phyloP scores from a whole-genome alignment of 2,888 invertebrate species.

The Apeira syringaria region DNA sequence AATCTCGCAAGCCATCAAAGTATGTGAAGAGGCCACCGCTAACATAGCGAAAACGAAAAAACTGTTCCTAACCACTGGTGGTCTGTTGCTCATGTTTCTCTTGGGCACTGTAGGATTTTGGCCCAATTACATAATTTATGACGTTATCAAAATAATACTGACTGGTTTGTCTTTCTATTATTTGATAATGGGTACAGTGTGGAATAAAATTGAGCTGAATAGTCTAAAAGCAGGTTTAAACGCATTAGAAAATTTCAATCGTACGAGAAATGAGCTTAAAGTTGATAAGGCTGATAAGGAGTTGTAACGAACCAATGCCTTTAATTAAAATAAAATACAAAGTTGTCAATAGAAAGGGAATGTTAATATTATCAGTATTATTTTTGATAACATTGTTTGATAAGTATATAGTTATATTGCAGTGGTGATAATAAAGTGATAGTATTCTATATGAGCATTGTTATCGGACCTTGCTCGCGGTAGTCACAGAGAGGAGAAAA shows the following conservation, averaged over 20 bases:
- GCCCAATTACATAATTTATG: constrained; percentile 74
- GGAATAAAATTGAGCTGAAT: constrained; percentile 92
- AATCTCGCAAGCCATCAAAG: constrained; percentile 82
- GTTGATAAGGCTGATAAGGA: constrained; percentile 16
- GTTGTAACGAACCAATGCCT: background rate
- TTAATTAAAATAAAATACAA: too few species aligned
- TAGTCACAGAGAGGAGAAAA: too few species aligned
- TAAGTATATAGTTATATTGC: too few species aligned
- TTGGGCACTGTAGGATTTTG: constrained; percentile 75
- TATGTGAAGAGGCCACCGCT: constrained; percentile 83
- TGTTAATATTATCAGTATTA: too few species aligned
- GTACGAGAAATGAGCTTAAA: constrained; percentile 39
- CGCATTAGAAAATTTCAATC: constrained; percentile 85
- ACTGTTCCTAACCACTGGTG: constrained; percentile 78
- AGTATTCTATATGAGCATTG: too few species aligned
- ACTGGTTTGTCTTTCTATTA: constrained; percentile 87
- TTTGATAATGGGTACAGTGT: constrained; percentile 90
- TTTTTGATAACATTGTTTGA: too few species aligned
- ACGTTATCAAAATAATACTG: constrained; percentile 85
- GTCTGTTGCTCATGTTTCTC: constrained; percentile 77
- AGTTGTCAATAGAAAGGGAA: too few species aligned
- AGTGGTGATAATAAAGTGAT: too few species aligned
- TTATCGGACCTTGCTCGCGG: too few species aligned
- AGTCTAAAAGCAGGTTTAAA: constrained; percentile 89
- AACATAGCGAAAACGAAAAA: constrained; percentile 76